Conservation (phyloP, 2,888 invertebrate species). For the Phengaris arion region DNA sequence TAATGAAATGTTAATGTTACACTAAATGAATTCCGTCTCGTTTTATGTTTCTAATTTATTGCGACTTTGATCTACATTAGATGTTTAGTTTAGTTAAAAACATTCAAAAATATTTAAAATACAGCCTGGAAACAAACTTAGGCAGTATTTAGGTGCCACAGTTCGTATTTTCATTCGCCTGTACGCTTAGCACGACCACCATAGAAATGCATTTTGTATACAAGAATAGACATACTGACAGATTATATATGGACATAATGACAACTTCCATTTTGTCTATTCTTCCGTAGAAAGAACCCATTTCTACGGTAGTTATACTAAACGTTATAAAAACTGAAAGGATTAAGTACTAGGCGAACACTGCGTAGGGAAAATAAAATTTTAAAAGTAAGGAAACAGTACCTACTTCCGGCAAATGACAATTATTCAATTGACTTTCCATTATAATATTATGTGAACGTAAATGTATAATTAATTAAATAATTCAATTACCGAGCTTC, state of each 20-base stretch:
- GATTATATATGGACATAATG: too few relatives aligned
- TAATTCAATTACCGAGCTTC: slow-evolving; percentile 27
- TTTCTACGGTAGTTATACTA: too few relatives aligned
- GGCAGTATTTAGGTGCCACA: neutral
- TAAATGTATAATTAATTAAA: neutral
- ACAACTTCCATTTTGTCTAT: too few relatives aligned
- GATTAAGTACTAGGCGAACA: too few relatives aligned
- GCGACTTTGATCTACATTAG: neutral
- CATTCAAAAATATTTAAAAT: neutral
- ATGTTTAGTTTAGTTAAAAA: too few relatives aligned
- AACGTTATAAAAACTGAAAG: too few relatives aligned
- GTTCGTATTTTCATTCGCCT: neutral
- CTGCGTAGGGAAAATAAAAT: neutral
- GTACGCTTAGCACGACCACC: too few relatives aligned
- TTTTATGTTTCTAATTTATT: neutral
- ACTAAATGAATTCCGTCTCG: neutral
- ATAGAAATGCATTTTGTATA: too few relatives aligned
- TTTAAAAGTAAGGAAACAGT: neutral
- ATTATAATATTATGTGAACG: neutral
- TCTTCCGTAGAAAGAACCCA: too few relatives aligned
- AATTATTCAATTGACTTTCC: neutral
- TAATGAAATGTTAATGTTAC: neutral
- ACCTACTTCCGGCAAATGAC: neutral
- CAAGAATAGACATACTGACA: too few relatives aligned
- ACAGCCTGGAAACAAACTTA: neutral